These are phyloP conservation scores for Scolopax rusticola DNA, from an alignment of 2,797 vertebrate genomes.

Conservation along the genomic window DNA sequence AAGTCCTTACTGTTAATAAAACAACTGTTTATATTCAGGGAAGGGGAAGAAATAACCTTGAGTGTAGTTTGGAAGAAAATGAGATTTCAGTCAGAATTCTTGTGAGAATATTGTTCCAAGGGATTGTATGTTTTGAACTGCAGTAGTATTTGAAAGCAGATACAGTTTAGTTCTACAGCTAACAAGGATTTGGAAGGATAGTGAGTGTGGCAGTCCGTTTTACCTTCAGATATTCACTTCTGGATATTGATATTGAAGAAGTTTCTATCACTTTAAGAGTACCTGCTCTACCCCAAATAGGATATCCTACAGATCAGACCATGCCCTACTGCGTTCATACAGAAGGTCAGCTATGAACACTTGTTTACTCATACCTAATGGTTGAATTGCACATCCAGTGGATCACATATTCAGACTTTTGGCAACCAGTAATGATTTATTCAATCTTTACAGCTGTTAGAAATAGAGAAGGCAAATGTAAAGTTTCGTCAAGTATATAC, in stretches of 20 bases:
- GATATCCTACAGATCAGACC: not conserved
- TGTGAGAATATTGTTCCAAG: not conserved
- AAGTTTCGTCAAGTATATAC: not conserved
- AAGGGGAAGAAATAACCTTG: not conserved
- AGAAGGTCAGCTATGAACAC: conserved; percentile 13
- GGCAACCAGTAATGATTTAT: not conserved
- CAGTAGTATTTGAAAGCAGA: not conserved
- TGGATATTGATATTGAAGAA: not conserved
- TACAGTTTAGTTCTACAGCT: not conserved
- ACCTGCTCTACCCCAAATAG: not conserved
- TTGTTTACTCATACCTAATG: not conserved
- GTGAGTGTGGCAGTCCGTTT: not conserved
- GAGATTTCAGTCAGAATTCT: not conserved
- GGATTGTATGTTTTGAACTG: not conserved
- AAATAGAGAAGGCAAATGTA: not conserved
- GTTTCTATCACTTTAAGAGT: not conserved
- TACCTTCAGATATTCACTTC: not conserved
- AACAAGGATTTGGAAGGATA: not conserved
- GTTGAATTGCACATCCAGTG: not conserved
- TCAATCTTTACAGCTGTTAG: not conserved
- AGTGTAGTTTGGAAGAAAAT: not conserved
- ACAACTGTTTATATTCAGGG: not conserved
- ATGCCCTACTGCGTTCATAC: not conserved
- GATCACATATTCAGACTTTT: not conserved
- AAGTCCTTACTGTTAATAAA: not conserved